Conservation (phyloP, 2,797 vertebrate genomes). For the Cottoperca gobio region DNA sequence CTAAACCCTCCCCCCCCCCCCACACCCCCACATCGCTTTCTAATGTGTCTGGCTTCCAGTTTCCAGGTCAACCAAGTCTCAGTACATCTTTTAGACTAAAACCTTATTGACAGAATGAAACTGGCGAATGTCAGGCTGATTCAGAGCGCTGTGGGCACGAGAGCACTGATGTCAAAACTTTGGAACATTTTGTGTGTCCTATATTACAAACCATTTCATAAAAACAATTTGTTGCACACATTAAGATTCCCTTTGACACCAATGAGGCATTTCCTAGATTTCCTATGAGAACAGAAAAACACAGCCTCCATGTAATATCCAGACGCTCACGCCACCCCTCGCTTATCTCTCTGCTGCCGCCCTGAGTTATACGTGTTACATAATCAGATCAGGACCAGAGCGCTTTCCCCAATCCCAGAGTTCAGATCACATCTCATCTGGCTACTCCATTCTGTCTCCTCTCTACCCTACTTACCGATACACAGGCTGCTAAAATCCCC, state of each 20-base stretch:
- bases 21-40: no score
- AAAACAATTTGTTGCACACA: background rate
- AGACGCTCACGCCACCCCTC: constrained; percentile 50
- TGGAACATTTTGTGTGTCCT: background rate
- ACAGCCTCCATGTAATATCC: constrained; percentile 29
- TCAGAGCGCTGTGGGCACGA: constrained; percentile 3
- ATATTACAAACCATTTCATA: background rate
- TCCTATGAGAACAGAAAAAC: constrained; percentile 14
- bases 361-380: constrained; percentile 62
- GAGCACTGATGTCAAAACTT: constrained; percentile 5
- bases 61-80: constrained; percentile 25
- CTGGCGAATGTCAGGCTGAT: constrained; percentile 21
- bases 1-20: no score
- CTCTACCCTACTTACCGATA: constrained; percentile 59
- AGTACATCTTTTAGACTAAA: constrained; percentile 10
- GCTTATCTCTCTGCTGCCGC: constrained; percentile 64
- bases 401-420: constrained; percentile 62
- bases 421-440: constrained; percentile 78
- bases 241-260: background rate
- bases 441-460: constrained; percentile 71
- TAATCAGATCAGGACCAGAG: constrained; percentile 78
- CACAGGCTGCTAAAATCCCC: constrained; percentile 61
- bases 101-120: constrained; percentile 33
- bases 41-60: constrained; percentile 33
- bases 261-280: constrained; percentile 31